Conservation (phyloP, 2,888 invertebrate species). For the Ophraella communa region DNA sequence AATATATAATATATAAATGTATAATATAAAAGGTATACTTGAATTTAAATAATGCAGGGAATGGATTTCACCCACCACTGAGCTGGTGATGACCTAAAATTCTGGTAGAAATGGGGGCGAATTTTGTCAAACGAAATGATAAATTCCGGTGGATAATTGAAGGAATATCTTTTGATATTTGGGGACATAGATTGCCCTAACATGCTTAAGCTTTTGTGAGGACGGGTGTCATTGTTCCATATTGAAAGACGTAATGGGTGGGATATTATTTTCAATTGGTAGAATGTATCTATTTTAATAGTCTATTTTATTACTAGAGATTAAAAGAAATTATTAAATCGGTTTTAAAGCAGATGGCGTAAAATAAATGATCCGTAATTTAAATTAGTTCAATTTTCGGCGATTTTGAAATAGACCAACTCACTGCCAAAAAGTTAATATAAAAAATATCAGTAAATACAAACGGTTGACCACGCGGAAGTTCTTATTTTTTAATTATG, state of each 20-base stretch:
- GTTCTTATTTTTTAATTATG: too few species aligned
- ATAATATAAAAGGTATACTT: neutral
- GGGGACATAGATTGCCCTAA: constrained; percentile 30
- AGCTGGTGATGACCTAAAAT: constrained; percentile 39
- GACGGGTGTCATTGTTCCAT: constrained; percentile 7
- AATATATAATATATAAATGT: neutral
- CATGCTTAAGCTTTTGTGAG: constrained; percentile 39
- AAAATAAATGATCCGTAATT: neutral
- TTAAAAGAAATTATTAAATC: neutral
- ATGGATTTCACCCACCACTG: constrained; percentile 3
- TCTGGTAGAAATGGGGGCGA: constrained; percentile 36
- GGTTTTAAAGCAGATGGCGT: neutral
- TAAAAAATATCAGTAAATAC: too few species aligned
- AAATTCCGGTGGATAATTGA: constrained; percentile 33
- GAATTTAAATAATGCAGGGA: constrained; percentile 9
- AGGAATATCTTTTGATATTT: constrained; percentile 34
- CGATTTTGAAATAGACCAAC: too few species aligned
- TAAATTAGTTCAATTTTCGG: too few species aligned
- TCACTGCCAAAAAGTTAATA: too few species aligned
- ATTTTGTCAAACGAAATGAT: constrained; percentile 32
- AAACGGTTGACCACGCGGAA: too few species aligned
- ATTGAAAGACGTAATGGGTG: constrained; percentile 4
- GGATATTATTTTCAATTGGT: constrained; percentile 7
- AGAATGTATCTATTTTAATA: neutral
- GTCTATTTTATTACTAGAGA: neutral